Evolutionary conservation across 1,140 invertebrate genomes (phyloP).

Genomic region (Heliothis virescens): DNA sequence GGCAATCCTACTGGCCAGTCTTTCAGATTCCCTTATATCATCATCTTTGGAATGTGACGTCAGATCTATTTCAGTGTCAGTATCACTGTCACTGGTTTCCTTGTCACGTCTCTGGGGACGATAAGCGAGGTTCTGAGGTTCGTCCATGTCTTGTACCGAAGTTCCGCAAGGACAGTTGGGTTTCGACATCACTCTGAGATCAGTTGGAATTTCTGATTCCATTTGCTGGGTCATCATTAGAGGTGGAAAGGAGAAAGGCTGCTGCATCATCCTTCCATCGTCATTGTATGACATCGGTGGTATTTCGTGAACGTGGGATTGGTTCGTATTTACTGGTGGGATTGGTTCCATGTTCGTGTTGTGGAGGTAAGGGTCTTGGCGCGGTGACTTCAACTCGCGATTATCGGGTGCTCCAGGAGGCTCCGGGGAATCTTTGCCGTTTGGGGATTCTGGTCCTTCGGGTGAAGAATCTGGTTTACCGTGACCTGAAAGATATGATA

Average conservation of each 20-base stretch:
- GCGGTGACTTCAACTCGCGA: constrained; percentile 72
- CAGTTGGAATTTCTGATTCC: constrained; percentile 78
- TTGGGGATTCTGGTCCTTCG: constrained; percentile 75
- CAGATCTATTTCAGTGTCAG: constrained; percentile 84
- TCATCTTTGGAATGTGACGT: constrained; percentile 85
- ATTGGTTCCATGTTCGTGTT: constrained; percentile 60
- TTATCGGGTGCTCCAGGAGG: constrained; percentile 64
- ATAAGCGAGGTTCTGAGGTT: constrained; percentile 77
- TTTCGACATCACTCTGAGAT: constrained; percentile 75
- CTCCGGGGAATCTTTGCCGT: constrained; percentile 73
- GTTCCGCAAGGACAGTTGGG: constrained; percentile 72
- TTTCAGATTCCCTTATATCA: constrained; percentile 78
- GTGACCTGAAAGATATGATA: constrained; percentile 56
- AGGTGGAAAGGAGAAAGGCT: constrained; percentile 75
- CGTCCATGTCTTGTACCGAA: constrained; percentile 64
- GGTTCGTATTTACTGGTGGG: constrained; percentile 42
- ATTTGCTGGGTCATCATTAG: constrained; percentile 70
- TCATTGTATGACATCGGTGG: constrained; percentile 66
- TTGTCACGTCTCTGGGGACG: constrained; percentile 67
- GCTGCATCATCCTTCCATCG: constrained; percentile 73
- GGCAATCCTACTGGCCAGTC: constrained; percentile 79
- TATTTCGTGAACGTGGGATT: constrained; percentile 21
- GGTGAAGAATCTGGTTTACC: constrained; percentile 78
- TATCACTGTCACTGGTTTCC: constrained; percentile 77
- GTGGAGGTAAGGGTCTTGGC: constrained; percentile 71